A percentile compares a stretch with the other conserved stretches of the same genome.
Conservation (phyloP, 2,888 invertebrate species). For the Orthosia gothica region DNA sequence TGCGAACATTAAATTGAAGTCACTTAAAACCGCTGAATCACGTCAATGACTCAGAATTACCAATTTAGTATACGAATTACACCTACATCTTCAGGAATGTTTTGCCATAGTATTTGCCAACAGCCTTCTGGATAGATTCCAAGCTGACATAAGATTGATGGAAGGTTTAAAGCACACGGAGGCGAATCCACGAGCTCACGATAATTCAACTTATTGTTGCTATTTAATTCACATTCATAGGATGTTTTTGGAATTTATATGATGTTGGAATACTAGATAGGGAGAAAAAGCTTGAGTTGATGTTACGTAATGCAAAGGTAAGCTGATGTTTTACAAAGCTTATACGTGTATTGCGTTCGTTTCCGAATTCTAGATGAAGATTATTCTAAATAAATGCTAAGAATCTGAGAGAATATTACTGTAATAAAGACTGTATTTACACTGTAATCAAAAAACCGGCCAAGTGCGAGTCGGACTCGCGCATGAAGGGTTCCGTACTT, state of each 20-base stretch:
- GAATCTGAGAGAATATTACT: background rate
- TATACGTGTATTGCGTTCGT: background rate
- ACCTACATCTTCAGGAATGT: slow-evolving; percentile 52
- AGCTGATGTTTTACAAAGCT: background rate
- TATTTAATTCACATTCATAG: slow-evolving; percentile 58
- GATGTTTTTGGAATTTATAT: slow-evolving; percentile 56
- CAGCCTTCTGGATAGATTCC: slow-evolving; percentile 68
- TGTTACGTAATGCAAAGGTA: slow-evolving; percentile 7
- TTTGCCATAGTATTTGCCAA: slow-evolving; percentile 64
- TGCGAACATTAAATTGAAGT: background rate
- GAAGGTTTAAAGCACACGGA: slow-evolving; percentile 46
- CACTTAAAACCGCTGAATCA: slow-evolving; percentile 39
- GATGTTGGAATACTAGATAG: slow-evolving; percentile 19
- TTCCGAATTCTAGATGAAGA: background rate
- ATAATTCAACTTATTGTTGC: slow-evolving; percentile 50
- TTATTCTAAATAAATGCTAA: background rate
- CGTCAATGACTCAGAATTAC: slow-evolving; percentile 45
- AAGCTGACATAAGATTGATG: slow-evolving; percentile 68
- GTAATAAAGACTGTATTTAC: too few species aligned
- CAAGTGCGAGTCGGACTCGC: too few species aligned
- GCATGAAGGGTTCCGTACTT: too few species aligned
- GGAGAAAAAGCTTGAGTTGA: slow-evolving; percentile 2
- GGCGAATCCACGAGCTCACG: slow-evolving; percentile 41
- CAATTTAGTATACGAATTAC: slow-evolving; percentile 45
- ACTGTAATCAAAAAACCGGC: too few species aligned